A percentile compares a stretch with the other conserved stretches of the same genome.
phyloP scores from a whole-genome alignment of 1,140 invertebrate species.

The Rhyzopertha dominica region DNA sequence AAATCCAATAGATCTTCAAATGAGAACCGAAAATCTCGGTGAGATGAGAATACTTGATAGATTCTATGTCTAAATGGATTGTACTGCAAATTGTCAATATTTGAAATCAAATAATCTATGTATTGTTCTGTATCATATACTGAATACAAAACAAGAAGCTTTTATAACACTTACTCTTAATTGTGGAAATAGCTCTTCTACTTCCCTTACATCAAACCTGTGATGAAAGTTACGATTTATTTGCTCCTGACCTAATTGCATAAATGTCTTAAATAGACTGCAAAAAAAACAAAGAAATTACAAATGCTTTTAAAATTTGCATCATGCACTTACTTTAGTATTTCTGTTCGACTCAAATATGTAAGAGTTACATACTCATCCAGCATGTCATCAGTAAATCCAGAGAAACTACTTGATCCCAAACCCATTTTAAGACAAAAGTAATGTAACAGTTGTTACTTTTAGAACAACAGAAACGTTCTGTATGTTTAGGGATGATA shows the following conservation, averaged over 20 bases:
- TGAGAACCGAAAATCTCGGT: constrained; percentile 57
- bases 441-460: too few species aligned
- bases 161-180: constrained; percentile 45
- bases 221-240: constrained; percentile 46
- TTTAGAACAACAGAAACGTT: too few species aligned
- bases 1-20: constrained; percentile 74
- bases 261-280: constrained; percentile 54
- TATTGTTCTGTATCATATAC: background rate
- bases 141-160: constrained; percentile 4
- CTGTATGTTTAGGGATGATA: too few species aligned
- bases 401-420: constrained; percentile 40
- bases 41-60: constrained; percentile 67
- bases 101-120: background rate
- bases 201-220: constrained; percentile 47
- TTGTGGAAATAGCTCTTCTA: constrained; percentile 51
- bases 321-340: constrained; percentile 50
- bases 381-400: constrained; percentile 51
- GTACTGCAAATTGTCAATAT: constrained; percentile 48
- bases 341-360: constrained; percentile 54
- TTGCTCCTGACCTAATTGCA: constrained; percentile 45
- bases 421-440: constrained; percentile 52
- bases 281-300: constrained; percentile 23
- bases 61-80: constrained; percentile 69
- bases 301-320: constrained; percentile 11
- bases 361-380: constrained; percentile 53